Conservation (phyloP, 1,140 invertebrate species). For the Diabrotica virgifera region DNA sequence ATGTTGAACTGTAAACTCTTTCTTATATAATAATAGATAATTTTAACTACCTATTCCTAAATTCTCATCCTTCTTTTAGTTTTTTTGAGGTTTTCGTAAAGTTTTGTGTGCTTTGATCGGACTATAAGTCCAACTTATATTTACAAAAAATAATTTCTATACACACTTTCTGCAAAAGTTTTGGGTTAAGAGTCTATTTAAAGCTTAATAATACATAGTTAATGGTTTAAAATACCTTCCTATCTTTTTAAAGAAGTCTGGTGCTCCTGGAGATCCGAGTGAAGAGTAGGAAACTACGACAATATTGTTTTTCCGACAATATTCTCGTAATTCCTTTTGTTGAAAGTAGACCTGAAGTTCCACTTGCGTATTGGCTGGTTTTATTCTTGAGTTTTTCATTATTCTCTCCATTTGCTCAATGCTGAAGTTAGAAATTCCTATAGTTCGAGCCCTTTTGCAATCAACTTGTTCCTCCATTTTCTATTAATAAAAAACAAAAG, state of each 20-base stretch:
- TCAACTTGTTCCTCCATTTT: conserved; percentile 71
- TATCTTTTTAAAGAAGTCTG: conserved; percentile 48
- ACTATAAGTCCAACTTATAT: too few relatives aligned
- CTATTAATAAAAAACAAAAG: conserved; percentile 45
- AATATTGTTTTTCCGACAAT: conserved; percentile 69
- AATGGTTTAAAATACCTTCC: conserved; percentile 33
- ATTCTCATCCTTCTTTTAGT: too few relatives aligned
- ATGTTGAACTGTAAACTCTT: too few relatives aligned
- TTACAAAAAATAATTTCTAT: too few relatives aligned
- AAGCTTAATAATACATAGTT: too few relatives aligned
- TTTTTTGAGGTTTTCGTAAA: too few relatives aligned
- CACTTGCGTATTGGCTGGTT: conserved; percentile 70
- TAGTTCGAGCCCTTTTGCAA: conserved; percentile 59
- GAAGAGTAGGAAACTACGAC: conserved; percentile 78
- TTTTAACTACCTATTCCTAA: too few relatives aligned
- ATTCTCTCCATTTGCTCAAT: conserved; percentile 63
- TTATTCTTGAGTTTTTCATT: conserved; percentile 60
- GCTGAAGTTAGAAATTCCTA: conserved; percentile 79
- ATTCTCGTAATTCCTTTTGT: conserved; percentile 69
- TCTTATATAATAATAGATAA: too few relatives aligned
- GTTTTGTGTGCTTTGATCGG: too few relatives aligned
- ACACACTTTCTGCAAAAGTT: too few relatives aligned
- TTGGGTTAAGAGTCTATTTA: too few relatives aligned
- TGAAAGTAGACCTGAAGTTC: conserved; percentile 81
- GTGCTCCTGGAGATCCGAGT: conserved; percentile 66